Percentiles rank a stretch among this genome's conserved stretches.
These are phyloP conservation scores for Virgularia gustaviana DNA, from an alignment of 92 coral and sea anemone genomes.

Conservation along the genomic window DNA sequence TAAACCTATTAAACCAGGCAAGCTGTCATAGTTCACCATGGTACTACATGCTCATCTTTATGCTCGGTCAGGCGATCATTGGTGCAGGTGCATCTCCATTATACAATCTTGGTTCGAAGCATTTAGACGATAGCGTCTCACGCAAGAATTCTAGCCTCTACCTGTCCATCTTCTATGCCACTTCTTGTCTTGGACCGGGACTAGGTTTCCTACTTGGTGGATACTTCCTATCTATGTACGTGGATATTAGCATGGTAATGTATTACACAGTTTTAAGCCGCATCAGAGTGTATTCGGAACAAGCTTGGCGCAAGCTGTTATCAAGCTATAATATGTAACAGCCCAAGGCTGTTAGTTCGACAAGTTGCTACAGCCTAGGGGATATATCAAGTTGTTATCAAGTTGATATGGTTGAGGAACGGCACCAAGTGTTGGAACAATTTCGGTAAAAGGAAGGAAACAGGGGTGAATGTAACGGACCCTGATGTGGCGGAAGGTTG, in stretches of 20 bases:
- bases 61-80: slow-evolving; percentile 76
- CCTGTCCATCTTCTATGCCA: slow-evolving; percentile 77
- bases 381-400: too few relatives aligned
- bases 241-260: too few relatives aligned
- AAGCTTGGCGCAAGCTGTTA: too few relatives aligned
- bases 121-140: slow-evolving; percentile 78
- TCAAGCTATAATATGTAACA: too few relatives aligned
- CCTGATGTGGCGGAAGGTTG: not conserved
- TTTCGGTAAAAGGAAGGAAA: too few relatives aligned
- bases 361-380: too few relatives aligned
- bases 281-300: too few relatives aligned
- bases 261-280: too few relatives aligned
- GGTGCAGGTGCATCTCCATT: slow-evolving; percentile 94
- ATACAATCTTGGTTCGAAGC: slow-evolving; percentile 73
- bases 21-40: slow-evolving; percentile 59
- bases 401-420: too few relatives aligned
- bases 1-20: not conserved
- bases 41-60: slow-evolving; percentile 70
- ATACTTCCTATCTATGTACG: slow-evolving; percentile 69
- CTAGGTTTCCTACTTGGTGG: slow-evolving; percentile 83
- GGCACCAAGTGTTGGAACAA: too few relatives aligned
- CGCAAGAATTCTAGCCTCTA: slow-evolving; percentile 71
- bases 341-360: too few relatives aligned
- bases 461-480: too few relatives aligned
- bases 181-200: slow-evolving; percentile 75